These are phyloP conservation scores for Drosophila trichaetosa DNA, from an alignment of 2,888 invertebrate genomes.

Conservation along the genomic window DNA sequence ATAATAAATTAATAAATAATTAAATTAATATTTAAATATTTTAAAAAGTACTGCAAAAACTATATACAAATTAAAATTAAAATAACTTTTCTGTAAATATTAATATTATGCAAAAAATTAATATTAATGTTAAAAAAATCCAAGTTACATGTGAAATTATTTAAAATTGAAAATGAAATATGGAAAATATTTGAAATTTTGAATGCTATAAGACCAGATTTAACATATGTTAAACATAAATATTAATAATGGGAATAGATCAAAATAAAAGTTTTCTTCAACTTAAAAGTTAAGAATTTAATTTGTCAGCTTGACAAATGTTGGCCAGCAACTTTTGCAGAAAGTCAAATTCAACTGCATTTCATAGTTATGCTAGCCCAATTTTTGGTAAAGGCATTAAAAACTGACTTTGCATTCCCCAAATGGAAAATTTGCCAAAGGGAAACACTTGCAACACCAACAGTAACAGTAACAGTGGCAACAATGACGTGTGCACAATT, in stretches of 20 bases:
- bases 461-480: conserved; percentile 3
- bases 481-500: conserved; percentile 46
- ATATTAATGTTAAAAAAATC: too few species aligned
- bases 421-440: background rate
- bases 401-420: conserved; percentile 26
- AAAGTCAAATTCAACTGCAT: background rate
- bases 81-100: background rate
- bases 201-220: background rate
- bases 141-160: too few species aligned
- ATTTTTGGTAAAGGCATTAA: conserved; percentile 19
- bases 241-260: background rate
- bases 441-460: background rate
- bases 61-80: background rate
- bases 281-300: background rate
- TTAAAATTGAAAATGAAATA: background rate
- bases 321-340: background rate
- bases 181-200: background rate
- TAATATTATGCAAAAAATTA: too few species aligned
- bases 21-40: background rate
- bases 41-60: background rate
- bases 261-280: background rate
- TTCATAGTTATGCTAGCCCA: background rate
- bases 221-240: background rate
- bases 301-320: conserved; percentile 1
- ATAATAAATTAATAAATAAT: background rate